These are phyloP conservation scores for Tromatobia lineatoria DNA, from an alignment of 2,888 invertebrate species.

Conservation along the genomic window DNA sequence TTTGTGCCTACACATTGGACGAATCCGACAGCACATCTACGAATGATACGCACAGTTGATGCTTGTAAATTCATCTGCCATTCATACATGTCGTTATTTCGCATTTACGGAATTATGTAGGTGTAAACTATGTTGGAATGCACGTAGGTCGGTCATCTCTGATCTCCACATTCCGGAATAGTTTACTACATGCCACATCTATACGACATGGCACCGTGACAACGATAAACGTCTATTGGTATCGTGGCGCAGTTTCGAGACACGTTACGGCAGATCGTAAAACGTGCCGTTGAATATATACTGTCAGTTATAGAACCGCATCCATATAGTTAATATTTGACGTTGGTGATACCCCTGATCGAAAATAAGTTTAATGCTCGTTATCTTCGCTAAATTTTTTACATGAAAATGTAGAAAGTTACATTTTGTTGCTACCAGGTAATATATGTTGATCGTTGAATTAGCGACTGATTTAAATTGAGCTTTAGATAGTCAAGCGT, in stretches of 20 bases:
- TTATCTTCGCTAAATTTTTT: slow-evolving; percentile 8
- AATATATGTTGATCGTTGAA: neutral
- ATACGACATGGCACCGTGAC: slow-evolving; percentile 51
- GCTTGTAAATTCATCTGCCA: slow-evolving; percentile 29
- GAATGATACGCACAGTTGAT: slow-evolving; percentile 11
- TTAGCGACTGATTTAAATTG: neutral
- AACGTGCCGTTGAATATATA: slow-evolving; percentile 45
- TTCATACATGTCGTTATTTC: slow-evolving; percentile 10
- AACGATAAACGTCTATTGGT: slow-evolving; percentile 61
- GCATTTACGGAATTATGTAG: slow-evolving; percentile 11
- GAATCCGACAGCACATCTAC: slow-evolving; percentile 7
- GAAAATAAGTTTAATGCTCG: neutral
- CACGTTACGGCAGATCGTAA: slow-evolving; percentile 61
- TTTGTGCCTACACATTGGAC: slow-evolving; percentile 41
- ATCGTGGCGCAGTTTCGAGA: slow-evolving; percentile 58
- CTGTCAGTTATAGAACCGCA: slow-evolving; percentile 36
- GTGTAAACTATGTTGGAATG: slow-evolving; percentile 27
- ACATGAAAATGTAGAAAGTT: neutral
- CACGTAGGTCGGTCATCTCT: neutral
- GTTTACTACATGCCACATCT: slow-evolving; percentile 12
- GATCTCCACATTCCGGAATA: slow-evolving; percentile 6
- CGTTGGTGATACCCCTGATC: neutral
- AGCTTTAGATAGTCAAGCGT: slow-evolving; percentile 4
- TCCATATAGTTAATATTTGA: slow-evolving; percentile 12
- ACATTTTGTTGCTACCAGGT: neutral